Conservation (phyloP, 2,888 invertebrate species). For the Elysia crispata region DNA sequence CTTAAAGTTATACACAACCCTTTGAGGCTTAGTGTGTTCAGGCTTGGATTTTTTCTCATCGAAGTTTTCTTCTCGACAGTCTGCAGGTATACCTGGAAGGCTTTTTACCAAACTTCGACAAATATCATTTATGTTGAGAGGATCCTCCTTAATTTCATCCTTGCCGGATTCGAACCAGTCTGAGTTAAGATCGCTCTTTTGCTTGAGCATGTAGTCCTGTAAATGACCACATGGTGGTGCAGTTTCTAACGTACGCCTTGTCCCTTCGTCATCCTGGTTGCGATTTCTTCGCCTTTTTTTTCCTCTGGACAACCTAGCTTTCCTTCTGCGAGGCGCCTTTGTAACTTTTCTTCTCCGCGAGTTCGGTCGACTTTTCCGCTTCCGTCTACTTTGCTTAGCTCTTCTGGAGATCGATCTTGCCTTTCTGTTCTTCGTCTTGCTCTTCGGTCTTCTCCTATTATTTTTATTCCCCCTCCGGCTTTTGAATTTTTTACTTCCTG, state of each 20-base stretch:
- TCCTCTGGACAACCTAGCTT: not conserved
- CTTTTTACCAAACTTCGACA: slow-evolving; percentile 33
- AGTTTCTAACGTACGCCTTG: not conserved
- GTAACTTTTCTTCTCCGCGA: not conserved
- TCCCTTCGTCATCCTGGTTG: not conserved
- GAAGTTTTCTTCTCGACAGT: not conserved
- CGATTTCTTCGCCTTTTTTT: not conserved
- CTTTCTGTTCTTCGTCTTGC: too few relatives aligned
- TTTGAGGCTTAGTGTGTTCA: too few relatives aligned
- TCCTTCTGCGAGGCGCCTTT: not conserved
- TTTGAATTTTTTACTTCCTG: not conserved
- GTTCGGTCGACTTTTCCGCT: not conserved
- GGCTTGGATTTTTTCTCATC: too few relatives aligned
- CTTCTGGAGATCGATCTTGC: not conserved
- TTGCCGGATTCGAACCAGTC: slow-evolving; percentile 12
- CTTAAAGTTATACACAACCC: too few relatives aligned
- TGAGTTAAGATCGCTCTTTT: not conserved
- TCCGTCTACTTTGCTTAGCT: not conserved
- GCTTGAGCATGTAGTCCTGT: slow-evolving; percentile 10
- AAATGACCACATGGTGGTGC: too few relatives aligned
- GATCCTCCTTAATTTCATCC: slow-evolving; percentile 37
- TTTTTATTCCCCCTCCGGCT: not conserved
- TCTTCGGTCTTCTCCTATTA: too few relatives aligned
- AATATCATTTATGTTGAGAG: slow-evolving; percentile 24
- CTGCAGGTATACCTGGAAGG: slow-evolving; percentile 27